phyloP scores from a whole-genome alignment of 2,113 vertebrate species.

The Phyllopteryx taeniolatus region DNA sequence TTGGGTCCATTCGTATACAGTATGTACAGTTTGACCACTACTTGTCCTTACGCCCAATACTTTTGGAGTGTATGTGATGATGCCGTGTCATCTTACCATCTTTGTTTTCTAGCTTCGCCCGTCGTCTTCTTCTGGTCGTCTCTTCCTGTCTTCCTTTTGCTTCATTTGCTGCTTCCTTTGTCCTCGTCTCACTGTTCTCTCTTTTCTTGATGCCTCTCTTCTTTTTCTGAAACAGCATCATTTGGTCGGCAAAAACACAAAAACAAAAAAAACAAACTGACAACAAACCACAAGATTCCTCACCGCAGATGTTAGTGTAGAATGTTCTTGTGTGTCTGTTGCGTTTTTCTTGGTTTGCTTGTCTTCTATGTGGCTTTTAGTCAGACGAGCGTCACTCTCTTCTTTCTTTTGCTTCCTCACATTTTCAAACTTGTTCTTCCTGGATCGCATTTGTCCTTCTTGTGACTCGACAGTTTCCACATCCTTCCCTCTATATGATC shows the following conservation, averaged over 20 bases:
- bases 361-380: neutral
- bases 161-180: neutral
- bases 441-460: constrained; percentile 7
- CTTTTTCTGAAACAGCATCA: constrained; percentile 18
- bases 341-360: neutral
- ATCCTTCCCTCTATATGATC: constrained; percentile 13
- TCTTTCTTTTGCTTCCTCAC: neutral
- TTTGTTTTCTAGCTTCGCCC: constrained; percentile 7
- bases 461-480: neutral
- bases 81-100: constrained; percentile 25
- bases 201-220: neutral
- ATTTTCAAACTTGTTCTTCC: constrained; percentile 2
- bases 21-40: too few relatives aligned
- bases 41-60: neutral
- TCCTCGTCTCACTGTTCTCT: neutral
- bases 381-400: constrained; percentile 7
- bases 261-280: neutral
- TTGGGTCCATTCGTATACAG: neutral
- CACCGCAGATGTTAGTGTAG: constrained; percentile 8
- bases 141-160: neutral
- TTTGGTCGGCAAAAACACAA: neutral
- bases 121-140: constrained; percentile 8
- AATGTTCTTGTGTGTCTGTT: neutral
- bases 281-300: neutral
- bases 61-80: neutral